Percentiles rank a stretch among this genome's conserved stretches.
Conservation (phyloP, 1,140 invertebrate species). For the Procambarus virginalis region DNA sequence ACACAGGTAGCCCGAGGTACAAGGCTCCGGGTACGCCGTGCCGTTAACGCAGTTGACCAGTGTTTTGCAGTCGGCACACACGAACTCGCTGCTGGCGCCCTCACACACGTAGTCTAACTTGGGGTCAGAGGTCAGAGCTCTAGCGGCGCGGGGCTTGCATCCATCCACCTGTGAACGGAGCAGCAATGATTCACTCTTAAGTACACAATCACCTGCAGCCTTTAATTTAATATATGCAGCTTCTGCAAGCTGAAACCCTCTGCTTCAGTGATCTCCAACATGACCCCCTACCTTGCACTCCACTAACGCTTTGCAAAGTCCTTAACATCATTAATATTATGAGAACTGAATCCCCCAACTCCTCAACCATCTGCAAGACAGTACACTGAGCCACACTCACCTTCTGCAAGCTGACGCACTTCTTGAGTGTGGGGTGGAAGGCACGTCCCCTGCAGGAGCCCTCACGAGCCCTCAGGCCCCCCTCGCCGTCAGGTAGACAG, state of each 20-base stretch:
- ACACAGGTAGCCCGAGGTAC: constrained; percentile 24
- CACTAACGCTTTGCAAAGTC: neutral
- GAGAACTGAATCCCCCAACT: neutral
- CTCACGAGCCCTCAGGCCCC: neutral
- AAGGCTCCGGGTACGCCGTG: constrained; percentile 46
- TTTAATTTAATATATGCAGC: no score
- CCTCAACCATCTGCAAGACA: neutral
- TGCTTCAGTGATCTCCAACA: no score
- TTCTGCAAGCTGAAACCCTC: no score
- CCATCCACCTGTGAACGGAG: neutral
- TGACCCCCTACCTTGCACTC: neutral
- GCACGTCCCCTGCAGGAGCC: constrained; percentile 39
- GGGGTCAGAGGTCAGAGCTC: constrained; percentile 25
- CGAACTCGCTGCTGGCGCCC: constrained; percentile 34
- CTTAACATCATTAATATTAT: neutral
- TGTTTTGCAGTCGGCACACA: constrained; percentile 61
- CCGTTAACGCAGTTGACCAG: constrained; percentile 55
- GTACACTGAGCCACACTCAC: constrained; percentile 2
- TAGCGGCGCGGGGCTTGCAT: constrained; percentile 25
- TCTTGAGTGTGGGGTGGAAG: constrained; percentile 36
- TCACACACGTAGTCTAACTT: constrained; percentile 46
- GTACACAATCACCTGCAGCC: no score
- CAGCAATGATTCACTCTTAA: no score
- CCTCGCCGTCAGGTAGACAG: constrained; percentile 24
- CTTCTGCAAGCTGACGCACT: constrained; percentile 26